These are phyloP conservation scores for Drosophila robusta DNA, from an alignment of 2,888 invertebrate species.

Conservation along the genomic window DNA sequence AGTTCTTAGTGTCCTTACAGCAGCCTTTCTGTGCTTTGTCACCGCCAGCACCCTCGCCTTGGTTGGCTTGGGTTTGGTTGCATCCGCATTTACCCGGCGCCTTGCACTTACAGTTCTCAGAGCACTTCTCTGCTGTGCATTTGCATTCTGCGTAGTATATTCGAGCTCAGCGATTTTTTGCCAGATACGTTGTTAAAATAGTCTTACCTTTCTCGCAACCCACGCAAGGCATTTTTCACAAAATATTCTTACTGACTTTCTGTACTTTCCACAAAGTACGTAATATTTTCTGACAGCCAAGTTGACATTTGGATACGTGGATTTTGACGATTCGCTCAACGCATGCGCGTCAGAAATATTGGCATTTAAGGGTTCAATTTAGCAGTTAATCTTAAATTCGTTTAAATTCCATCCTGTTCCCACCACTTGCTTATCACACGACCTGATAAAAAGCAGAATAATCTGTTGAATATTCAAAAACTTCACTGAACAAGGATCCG, in stretches of 20 bases:
- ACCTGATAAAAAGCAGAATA: no score
- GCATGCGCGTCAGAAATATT: slow-evolving; percentile 47
- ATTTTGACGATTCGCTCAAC: slow-evolving; percentile 19
- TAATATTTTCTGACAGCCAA: no score
- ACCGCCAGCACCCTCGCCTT: background rate
- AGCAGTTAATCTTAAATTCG: slow-evolving; percentile 7
- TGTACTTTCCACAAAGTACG: background rate
- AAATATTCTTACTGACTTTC: background rate
- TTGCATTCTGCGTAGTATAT: slow-evolving; percentile 75
- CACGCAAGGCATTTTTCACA: slow-evolving; percentile 73
- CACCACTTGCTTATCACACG: background rate
- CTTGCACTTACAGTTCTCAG: slow-evolving; percentile 80
- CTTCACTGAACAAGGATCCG: no score
- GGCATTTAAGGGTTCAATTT: background rate
- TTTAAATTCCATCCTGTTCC: background rate
- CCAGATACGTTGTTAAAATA: background rate
- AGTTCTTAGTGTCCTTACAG: slow-evolving; percentile 39
- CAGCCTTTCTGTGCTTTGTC: slow-evolving; percentile 19
- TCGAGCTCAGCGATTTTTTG: background rate
- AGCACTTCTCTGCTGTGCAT: slow-evolving; percentile 81
- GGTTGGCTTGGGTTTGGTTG: slow-evolving; percentile 16
- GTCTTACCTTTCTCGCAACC: slow-evolving; percentile 74
- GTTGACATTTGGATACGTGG: background rate
- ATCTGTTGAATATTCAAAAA: no score
- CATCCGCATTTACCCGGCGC: slow-evolving; percentile 60